Evolutionary conservation across 2,888 invertebrate species (phyloP).

Genomic region (Celastrina argiolus): DNA sequence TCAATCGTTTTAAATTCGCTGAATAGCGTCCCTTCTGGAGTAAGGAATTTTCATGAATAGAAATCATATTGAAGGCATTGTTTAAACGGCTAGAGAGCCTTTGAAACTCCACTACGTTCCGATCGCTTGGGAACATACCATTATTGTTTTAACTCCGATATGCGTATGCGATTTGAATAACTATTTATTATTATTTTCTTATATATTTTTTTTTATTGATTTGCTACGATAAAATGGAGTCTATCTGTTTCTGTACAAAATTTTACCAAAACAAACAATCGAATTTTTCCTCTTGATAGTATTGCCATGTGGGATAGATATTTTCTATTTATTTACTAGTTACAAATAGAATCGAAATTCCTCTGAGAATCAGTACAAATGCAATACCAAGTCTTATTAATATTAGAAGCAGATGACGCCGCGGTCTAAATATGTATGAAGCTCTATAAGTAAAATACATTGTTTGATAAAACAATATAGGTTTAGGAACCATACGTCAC

Average conservation of each 20-base stretch:
- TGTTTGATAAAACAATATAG: neutral
- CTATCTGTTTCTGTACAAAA: too few relatives aligned
- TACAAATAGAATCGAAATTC: neutral
- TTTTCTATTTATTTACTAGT: neutral
- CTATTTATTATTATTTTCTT: too few relatives aligned
- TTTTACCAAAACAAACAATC: too few relatives aligned
- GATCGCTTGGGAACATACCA: conserved; percentile 27
- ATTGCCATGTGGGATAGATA: too few relatives aligned
- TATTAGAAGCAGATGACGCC: neutral
- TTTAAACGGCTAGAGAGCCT: conserved; percentile 28
- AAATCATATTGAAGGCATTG: conserved; percentile 29
- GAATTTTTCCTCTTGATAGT: too few relatives aligned
- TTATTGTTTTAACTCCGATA: conserved; percentile 29
- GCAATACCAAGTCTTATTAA: conserved; percentile 18
- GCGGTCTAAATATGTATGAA: neutral
- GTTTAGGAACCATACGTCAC: neutral
- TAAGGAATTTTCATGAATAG: conserved; percentile 22
- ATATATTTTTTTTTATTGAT: too few relatives aligned
- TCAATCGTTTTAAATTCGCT: neutral
- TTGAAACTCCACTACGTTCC: conserved; percentile 27
- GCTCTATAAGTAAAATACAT: neutral
- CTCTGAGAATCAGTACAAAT: conserved; percentile 2
- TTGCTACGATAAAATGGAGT: too few relatives aligned
- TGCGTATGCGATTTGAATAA: conserved; percentile 23
- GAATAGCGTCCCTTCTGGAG: neutral